A percentile compares a stretch with the other conserved stretches of the same genome.
Conservation (phyloP, 1,140 invertebrate species). For the Chionoecetes opilio region DNA sequence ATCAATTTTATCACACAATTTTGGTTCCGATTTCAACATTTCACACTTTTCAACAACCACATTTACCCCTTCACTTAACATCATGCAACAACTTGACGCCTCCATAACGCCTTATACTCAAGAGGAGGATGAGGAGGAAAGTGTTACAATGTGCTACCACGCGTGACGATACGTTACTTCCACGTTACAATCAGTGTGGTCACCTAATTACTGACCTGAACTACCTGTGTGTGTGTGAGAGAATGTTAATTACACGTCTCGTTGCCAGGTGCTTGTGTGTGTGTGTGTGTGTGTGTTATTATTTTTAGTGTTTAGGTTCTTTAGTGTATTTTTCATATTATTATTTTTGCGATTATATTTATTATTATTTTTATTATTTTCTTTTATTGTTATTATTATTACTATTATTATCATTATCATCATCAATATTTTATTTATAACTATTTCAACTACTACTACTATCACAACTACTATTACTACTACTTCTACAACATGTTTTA, state of each 20-base stretch:
- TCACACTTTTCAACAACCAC: no score
- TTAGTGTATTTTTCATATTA: background rate
- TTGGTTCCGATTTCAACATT: no score
- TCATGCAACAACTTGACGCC: no score
- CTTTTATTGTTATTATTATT: background rate
- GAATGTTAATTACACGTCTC: background rate
- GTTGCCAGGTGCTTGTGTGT: background rate
- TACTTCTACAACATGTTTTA: background rate
- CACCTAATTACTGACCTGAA: background rate
- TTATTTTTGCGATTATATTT: background rate
- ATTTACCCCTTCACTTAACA: no score
- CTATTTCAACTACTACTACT: background rate
- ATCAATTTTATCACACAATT: no score
- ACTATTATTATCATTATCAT: background rate
- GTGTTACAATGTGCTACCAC: background rate
- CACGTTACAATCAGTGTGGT: background rate
- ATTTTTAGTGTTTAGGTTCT: background rate
- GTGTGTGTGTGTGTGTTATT: background rate
- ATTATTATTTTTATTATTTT: background rate
- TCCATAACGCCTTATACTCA: background rate
- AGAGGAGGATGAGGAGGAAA: background rate
- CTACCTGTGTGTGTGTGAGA: background rate
- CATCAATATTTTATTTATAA: background rate
- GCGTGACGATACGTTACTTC: background rate
- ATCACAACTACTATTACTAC: background rate